Conservation (phyloP, 2,888 invertebrate genomes). For the Carcina quercana region DNA sequence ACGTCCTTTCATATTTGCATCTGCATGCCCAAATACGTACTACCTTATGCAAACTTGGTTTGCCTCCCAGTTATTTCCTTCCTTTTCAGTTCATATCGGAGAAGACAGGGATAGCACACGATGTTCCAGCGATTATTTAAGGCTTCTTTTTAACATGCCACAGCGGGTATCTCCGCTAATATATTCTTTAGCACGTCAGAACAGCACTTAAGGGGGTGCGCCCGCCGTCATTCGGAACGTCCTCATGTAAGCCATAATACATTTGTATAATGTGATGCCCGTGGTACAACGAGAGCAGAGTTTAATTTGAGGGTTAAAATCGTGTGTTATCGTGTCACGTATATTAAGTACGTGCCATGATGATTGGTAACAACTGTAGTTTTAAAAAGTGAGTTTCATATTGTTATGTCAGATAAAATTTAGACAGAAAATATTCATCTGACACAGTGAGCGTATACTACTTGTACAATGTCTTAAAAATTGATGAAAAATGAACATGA, state of each 20-base stretch:
- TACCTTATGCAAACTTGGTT: slow-evolving; percentile 11
- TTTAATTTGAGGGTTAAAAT: too few relatives aligned
- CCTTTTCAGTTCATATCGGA: background rate
- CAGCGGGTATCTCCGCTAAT: slow-evolving; percentile 33
- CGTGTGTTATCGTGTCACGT: too few relatives aligned
- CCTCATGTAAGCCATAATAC: slow-evolving; percentile 38
- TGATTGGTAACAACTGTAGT: too few relatives aligned
- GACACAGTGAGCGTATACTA: too few relatives aligned
- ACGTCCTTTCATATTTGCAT: too few relatives aligned
- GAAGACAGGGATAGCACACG: slow-evolving; percentile 2
- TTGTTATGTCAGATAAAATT: too few relatives aligned
- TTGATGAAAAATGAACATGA: too few relatives aligned
- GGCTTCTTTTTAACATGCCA: slow-evolving; percentile 15
- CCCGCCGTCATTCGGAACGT: slow-evolving; percentile 35
- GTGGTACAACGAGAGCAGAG: slow-evolving; percentile 20
- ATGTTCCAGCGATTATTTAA: slow-evolving; percentile 11
- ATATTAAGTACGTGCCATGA: too few relatives aligned
- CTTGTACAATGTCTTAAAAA: too few relatives aligned
- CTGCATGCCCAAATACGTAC: too few relatives aligned
- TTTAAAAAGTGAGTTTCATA: too few relatives aligned
- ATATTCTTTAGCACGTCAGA: slow-evolving; percentile 49
- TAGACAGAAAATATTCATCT: too few relatives aligned
- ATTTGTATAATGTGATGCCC: slow-evolving; percentile 23
- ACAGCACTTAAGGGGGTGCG: slow-evolving; percentile 43
- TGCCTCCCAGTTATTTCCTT: slow-evolving; percentile 4